A percentile compares a stretch with the other conserved stretches of the same genome.
Evolutionary conservation across 2,888 invertebrate species (phyloP).

Genomic region (Hypercompe scribonia): DNA sequence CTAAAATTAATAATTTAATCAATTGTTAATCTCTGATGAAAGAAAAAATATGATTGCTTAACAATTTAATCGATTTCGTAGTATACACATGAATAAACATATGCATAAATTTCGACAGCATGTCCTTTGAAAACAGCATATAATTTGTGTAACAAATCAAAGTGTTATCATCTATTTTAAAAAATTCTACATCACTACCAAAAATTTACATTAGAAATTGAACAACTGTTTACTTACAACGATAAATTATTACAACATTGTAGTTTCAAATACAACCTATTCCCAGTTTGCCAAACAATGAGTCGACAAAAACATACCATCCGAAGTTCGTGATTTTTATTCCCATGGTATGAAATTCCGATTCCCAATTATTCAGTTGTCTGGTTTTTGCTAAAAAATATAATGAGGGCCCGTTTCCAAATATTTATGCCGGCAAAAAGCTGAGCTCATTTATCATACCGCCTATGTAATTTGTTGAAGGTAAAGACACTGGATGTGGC

Average conservation of each 20-base stretch:
- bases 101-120: not conserved
- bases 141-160: not conserved
- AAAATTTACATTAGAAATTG: not conserved
- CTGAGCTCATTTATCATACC: slow-evolving; percentile 43
- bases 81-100: not conserved
- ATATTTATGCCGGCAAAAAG: slow-evolving; percentile 42
- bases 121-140: not conserved
- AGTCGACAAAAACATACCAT: slow-evolving; percentile 16
- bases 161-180: not conserved
- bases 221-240: not conserved
- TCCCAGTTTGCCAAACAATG: slow-evolving; percentile 8
- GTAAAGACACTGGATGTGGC: slow-evolving; percentile 25
- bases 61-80: not conserved
- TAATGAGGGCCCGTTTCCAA: slow-evolving; percentile 44
- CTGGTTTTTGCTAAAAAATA: slow-evolving; percentile 39
- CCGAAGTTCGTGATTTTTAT: slow-evolving; percentile 43
- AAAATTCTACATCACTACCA: not conserved
- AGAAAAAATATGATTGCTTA: not conserved
- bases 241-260: not conserved
- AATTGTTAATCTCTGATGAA: no score
- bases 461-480: slow-evolving; percentile 12
- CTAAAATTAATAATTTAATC: no score
- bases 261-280: slow-evolving; percentile 10
- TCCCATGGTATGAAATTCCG: slow-evolving; percentile 39
- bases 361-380: slow-evolving; percentile 45